Evolutionary conservation across 2,888 invertebrate species (phyloP), one percentile per base, ranked within the genome.

Genomic region (Coremacera marginata): DNA sequence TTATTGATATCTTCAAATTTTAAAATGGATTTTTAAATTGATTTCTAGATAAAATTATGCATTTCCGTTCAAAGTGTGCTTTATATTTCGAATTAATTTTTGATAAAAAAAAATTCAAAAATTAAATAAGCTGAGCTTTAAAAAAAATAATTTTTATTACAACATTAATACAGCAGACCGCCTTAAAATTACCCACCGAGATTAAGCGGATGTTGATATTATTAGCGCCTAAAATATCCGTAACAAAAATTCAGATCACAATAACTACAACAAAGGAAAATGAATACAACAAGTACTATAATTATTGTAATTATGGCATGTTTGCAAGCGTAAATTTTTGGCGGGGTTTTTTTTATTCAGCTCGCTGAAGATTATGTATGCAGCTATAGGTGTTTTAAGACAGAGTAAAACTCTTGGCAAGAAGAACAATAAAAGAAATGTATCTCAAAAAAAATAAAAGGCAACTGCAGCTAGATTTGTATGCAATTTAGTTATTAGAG

Each of bases 231-330:
- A 44, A 44, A 44, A 44, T 44, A 44, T 14, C 14, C 44, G 44
- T 44, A 44, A 8, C 63, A 14, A 63, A 16, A 63, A 31, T 63
- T 11, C 14, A 16, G 31, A 31, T 16, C 34, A 63, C 27, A 63
- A 27, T 31, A 63, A 63, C 25, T 16, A 31, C 11, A 44, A 62
- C 7, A 62, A 62, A 27, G 25, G 22, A 62, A 16, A 62, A 62
- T 27, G 5, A 62, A 62, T 11, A 62, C 22, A 25, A 19, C 22
- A 62, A 25, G 14, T 27, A 31, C 67, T 44, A 27, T 65, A 65
- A 68, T 68, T 44, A 49, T 68, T 68, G 49, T 44, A 68, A 68
- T 68, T 68, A 68, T 52, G 25, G 22, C 49, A 68, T 68, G 68
- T 68, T 68, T 25, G 51, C 49, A 68, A 68, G 68, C 68, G 68